Evolutionary conservation across 1,140 invertebrate species (phyloP), one percentile per base, ranked within the genome.

Genomic region (Conus betulinus): DNA sequence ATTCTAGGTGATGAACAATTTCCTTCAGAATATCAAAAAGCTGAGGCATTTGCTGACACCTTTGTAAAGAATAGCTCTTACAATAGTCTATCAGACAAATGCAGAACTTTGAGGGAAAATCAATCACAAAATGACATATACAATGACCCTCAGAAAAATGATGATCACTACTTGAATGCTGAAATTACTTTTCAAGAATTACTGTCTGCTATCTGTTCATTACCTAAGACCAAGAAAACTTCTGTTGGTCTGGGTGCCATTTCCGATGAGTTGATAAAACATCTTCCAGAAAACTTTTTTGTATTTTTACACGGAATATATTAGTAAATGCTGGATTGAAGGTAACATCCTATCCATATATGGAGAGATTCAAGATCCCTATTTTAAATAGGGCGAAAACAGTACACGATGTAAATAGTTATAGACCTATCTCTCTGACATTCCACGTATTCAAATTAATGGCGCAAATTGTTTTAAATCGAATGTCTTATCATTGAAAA

Each of bases 241-340:
- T n/a, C 71, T 74, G 71, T 74, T 74, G 71, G n/a, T 74, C 23
- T 74, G 71, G 39, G 71, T 74, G 71, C 20, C 20, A 74, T 74
- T n/a, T 74, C 71, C 8, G 1, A 74, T 25, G n/a, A 74, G 8
- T 8, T 74, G n/a, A n/a, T 74, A 20, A 25, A 74, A n/a, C 71
- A 74, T 74, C 23, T 74, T 20, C 71, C 71, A 74, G 71, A 74
- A 8, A 20, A 17, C 8, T 74, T 20, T 20, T n/a, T 74, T 0
- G 1, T 8, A 20, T 8, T 74, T 8, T 25, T 74, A 74, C 71
- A 74, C n/a, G 8, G 7, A n/a, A 20, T 74, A 2, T n/a, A 4
- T 74, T 63, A 20, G 23, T n/a, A 74, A 74, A 25, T 74, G 71
- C 71, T 74, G 71, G 17, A 23, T n/a, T n/a, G n/a, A 20, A n/a